Evolutionary conservation across 2,113 vertebrate genomes (phyloP).

Genomic region (Origma solitaria): DNA sequence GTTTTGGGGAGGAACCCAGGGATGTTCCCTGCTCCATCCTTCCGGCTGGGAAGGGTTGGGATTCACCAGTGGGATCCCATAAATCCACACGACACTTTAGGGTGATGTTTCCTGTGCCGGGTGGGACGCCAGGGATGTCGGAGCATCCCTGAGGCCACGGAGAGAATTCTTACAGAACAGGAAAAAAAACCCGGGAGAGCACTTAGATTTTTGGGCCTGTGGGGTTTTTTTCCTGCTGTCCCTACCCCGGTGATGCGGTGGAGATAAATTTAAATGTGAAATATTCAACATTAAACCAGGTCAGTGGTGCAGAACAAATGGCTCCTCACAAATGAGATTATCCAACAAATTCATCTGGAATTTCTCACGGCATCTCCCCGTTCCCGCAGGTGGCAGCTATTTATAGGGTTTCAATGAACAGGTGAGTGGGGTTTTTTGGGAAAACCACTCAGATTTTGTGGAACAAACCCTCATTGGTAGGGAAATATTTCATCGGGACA

Average conservation of each 20-base stretch:
- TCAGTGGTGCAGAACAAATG: conserved; percentile 39
- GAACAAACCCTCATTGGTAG: background rate
- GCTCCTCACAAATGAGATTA: conserved; percentile 15
- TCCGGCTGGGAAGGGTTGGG: no score
- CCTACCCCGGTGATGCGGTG: background rate
- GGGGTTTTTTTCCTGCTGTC: background rate
- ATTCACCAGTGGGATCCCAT: background rate
- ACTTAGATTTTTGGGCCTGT: rapidly evolving
- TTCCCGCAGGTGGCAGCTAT: background rate
- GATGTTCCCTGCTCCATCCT: no score
- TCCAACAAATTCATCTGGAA: background rate
- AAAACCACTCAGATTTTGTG: background rate
- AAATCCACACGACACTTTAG: background rate
- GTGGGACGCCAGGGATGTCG: rapidly evolving
- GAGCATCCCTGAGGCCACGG: rapidly evolving
- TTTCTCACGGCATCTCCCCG: background rate
- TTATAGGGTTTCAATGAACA: background rate
- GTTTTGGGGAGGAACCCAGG: no score
- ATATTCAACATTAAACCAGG: background rate
- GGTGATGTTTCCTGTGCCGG: background rate
- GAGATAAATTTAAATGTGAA: background rate
- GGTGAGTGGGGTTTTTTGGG: background rate
- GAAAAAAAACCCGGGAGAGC: background rate
- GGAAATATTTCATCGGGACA: background rate
- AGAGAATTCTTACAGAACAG: background rate